These are phyloP conservation scores for Pseudorasbora parva DNA, from an alignment of 2,113 vertebrate genomes.

Conservation along the genomic window DNA sequence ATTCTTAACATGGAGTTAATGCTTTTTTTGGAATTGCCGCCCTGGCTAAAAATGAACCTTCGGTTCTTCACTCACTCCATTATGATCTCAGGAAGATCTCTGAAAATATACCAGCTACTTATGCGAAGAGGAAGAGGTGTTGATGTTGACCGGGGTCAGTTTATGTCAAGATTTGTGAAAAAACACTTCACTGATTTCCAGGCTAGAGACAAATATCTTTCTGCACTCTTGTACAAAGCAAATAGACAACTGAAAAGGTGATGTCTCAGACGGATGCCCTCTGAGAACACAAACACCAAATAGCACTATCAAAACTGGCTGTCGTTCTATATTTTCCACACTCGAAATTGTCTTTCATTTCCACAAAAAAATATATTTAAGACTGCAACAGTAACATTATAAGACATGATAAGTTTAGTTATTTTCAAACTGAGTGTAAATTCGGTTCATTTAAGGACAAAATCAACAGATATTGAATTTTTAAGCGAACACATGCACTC, in stretches of 20 bases:
- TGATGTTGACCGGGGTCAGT: background rate
- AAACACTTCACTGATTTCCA: background rate
- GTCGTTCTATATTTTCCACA: too few species aligned
- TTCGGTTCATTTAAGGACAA: background rate
- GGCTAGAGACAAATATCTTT: background rate
- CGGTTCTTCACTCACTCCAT: background rate
- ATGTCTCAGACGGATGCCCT: background rate
- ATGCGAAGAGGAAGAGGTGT: background rate
- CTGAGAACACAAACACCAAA: background rate
- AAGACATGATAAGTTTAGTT: background rate
- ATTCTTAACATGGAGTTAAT: constrained; percentile 18
- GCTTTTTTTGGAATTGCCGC: background rate
- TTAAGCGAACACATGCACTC: background rate
- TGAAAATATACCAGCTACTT: constrained; percentile 4
- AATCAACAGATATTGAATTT: background rate
- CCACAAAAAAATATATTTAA: background rate
- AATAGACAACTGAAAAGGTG: background rate
- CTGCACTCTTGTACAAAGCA: background rate
- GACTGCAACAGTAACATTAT: background rate
- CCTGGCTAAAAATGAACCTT: background rate
- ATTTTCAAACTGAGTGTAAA: constrained; percentile 4
- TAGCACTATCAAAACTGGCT: background rate
- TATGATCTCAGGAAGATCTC: background rate
- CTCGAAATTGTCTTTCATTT: background rate
- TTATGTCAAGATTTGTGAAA: background rate